These are phyloP conservation scores for Plectropomus leopardus DNA, from an alignment of 2,113 vertebrate species.

Conservation along the genomic window DNA sequence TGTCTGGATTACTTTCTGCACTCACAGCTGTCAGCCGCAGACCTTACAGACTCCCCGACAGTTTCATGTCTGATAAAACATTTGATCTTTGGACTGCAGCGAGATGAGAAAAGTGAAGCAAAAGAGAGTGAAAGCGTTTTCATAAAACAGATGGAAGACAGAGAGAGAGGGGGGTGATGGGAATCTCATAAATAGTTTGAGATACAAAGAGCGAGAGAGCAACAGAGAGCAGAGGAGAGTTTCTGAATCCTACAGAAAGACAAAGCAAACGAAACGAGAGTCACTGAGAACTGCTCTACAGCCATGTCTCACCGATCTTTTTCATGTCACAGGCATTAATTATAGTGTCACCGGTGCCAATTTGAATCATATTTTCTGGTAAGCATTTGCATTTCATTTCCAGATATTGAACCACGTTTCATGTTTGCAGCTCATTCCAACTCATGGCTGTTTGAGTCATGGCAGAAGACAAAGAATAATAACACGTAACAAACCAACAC, in stretches of 20 bases:
- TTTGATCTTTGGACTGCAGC: constrained; percentile 13
- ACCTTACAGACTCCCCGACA: background rate
- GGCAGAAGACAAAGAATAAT: too few relatives aligned
- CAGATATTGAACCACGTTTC: too few relatives aligned
- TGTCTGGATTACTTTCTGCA: background rate
- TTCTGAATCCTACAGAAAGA: background rate
- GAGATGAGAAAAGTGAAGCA: background rate
- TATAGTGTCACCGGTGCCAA: too few relatives aligned
- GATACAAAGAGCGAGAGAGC: background rate
- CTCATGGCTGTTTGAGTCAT: too few relatives aligned
- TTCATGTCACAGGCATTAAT: too few relatives aligned
- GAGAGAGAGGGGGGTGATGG: background rate
- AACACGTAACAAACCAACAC: too few relatives aligned
- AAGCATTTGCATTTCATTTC: too few relatives aligned
- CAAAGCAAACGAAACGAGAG: background rate
- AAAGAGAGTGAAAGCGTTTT: background rate
- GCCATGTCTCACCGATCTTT: background rate
- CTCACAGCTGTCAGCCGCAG: background rate
- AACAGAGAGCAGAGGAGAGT: background rate
- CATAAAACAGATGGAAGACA: background rate
- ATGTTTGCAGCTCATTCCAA: too few relatives aligned
- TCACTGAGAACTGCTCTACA: background rate
- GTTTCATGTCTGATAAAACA: constrained; percentile 34
- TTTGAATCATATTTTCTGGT: too few relatives aligned
- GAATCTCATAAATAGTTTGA: background rate